Conservation (phyloP, 2,113 vertebrate genomes). For the Mirza zaza region DNA sequence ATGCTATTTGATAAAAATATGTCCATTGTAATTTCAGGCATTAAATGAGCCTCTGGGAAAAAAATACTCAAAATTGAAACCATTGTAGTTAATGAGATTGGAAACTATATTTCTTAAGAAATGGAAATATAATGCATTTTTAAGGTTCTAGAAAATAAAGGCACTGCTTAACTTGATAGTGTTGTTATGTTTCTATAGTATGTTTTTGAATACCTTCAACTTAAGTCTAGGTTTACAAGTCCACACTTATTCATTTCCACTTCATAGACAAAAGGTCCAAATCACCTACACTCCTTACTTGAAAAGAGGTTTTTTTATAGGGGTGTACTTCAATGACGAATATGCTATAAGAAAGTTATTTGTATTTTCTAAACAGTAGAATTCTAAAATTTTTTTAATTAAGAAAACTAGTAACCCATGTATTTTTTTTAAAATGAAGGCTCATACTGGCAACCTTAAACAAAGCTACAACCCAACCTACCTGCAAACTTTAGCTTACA, state of each 20-base stretch:
- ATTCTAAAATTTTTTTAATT: background rate
- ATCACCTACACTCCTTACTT: background rate
- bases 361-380: constrained; percentile 40
- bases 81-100: background rate
- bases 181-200: background rate
- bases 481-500: background rate
- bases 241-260: background rate
- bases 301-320: constrained; percentile 30
- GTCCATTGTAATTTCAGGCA: constrained; percentile 56
- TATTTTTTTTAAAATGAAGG: background rate
- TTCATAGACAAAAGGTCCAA: background rate
- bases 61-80: constrained; percentile 50
- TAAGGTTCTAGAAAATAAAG: constrained; percentile 49
- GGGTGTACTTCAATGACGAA: constrained; percentile 49
- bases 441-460: background rate
- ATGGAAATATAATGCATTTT: background rate
- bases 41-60: constrained; percentile 63
- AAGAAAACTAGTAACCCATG: background rate
- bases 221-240: background rate
- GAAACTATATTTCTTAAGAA: constrained; percentile 25
- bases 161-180: background rate
- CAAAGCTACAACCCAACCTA: background rate
- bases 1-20: constrained; percentile 60
- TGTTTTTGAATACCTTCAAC: background rate
- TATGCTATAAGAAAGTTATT: background rate